phyloP scores from a whole-genome alignment of 35 echinoderm and acorn worm species.

The Apostichopus californicus region DNA sequence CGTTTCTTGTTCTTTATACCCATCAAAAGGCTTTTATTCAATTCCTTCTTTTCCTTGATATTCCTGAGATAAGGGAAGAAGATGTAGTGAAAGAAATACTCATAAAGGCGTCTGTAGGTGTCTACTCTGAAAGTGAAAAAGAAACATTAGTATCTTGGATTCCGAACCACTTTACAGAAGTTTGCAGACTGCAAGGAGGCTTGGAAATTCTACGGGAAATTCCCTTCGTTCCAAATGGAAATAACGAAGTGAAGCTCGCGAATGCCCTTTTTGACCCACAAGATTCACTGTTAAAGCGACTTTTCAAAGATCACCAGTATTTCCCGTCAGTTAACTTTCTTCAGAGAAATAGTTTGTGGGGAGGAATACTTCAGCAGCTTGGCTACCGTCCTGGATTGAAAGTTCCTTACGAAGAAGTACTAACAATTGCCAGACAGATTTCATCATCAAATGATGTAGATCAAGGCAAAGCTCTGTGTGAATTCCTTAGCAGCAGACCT shows the following conservation, averaged over 20 bases:
- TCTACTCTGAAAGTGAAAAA: not conserved
- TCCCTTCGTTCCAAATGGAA: constrained; percentile 24
- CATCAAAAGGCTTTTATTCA: not conserved
- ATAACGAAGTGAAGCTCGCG: not conserved
- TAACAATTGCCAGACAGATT: constrained; percentile 7
- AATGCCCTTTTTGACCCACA: constrained; percentile 3
- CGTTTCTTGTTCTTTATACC: not conserved
- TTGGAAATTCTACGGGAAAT: not conserved
- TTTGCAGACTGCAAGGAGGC: not conserved
- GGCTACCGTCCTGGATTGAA: not conserved
- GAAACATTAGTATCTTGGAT: constrained; percentile 19
- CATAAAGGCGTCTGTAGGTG: not conserved
- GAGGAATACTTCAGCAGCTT: not conserved
- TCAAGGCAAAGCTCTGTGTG: constrained; percentile 20
- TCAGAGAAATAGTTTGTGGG: not conserved
- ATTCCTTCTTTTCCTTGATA: not conserved
- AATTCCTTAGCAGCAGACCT: not conserved
- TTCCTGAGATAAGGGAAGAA: not conserved
- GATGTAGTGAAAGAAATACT: constrained; percentile 23
- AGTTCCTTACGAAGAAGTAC: not conserved
- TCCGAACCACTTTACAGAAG: not conserved
- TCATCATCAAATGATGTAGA: not conserved
- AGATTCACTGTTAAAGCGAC: not conserved
- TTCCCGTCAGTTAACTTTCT: constrained; percentile 2
- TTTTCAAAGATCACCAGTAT: not conserved